Evolutionary conservation across 2,888 invertebrate genomes (phyloP).

Genomic region (Acleris emargana): DNA sequence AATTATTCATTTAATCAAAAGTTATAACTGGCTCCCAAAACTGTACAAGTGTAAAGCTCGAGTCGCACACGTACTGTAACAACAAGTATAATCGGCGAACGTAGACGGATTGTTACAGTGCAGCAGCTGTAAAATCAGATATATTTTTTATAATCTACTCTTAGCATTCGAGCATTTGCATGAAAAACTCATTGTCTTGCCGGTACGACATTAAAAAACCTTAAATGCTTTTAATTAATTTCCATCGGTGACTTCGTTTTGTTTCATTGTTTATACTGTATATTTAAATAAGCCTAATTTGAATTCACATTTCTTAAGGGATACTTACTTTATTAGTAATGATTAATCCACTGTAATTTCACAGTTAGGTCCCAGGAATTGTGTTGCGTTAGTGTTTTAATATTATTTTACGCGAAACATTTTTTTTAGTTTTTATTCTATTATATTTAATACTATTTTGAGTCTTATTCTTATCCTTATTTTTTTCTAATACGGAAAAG

Average conservation of each 20-base stretch:
- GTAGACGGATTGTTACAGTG: slow-evolving; percentile 21
- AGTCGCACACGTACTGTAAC: slow-evolving; percentile 5
- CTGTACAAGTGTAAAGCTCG: neutral
- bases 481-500: too few relatives aligned
- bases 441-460: too few relatives aligned
- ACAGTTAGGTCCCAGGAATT: too few relatives aligned
- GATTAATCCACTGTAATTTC: too few relatives aligned
- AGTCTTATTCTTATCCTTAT: too few relatives aligned
- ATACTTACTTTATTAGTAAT: slow-evolving; percentile 8
- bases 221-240: slow-evolving; percentile 46
- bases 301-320: slow-evolving; percentile 33
- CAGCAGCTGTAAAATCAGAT: slow-evolving; percentile 32
- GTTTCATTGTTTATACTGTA: slow-evolving; percentile 38
- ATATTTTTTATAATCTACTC: slow-evolving; percentile 44
- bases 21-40: slow-evolving; percentile 7
- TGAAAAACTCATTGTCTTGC: slow-evolving; percentile 58
- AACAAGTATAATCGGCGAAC: slow-evolving; percentile 20
- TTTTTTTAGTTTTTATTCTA: too few relatives aligned
- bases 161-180: slow-evolving; percentile 54
- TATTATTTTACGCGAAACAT: too few relatives aligned
- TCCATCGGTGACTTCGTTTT: slow-evolving; percentile 41
- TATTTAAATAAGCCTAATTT: slow-evolving; percentile 40
- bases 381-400: too few relatives aligned
- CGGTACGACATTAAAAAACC: slow-evolving; percentile 42
- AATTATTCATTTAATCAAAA: slow-evolving; percentile 18